Base-by-base conservation (phyloP, 2,797 vertebrate species). In the Mus spretus region DNA sequence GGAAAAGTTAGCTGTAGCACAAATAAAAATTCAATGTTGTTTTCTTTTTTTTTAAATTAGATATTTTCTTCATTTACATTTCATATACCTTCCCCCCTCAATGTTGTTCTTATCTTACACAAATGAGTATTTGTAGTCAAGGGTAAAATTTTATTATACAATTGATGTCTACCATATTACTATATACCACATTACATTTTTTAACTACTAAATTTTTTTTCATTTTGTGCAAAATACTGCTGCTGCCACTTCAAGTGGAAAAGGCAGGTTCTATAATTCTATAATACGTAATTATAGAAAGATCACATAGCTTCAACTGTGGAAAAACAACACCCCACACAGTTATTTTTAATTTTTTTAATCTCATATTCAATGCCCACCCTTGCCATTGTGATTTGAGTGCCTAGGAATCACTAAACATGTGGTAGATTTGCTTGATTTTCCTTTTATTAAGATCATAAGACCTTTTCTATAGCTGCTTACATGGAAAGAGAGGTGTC, bases 141-240 rank as follows among this genome's bases (percentile, higher is more conserved):
- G 24, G 17, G 10, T 84, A 65, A 84, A 31, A 65, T 65, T 84
- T 63, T 63, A 63, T 31, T 47, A 31, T 12, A 47, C 26, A 47
- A 28, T 61, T 84, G 59, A 94, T 88, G 57, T 79, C 57, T 9
- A 75, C 50, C 70, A n/a, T 53, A 50, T 70, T 87, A 80, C 55
- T 59, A 61, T 9, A 63, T 59, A 63, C 57, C 24, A 7, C 10
- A 34, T 70, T 78, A 31, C 22, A 34, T 31, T 59, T 74, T 70
- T 78, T 91, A 63, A 70, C 86, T 75, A 8, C 61, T 89, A 82
- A 96, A 90, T 12, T 83, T 63, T 19, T 85, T 88, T 96, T 78
- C 3, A 83, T 80, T 91, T 93, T 88, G 40, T 96, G 57, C 44
- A 63, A 95, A 87, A 88, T 94, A 55, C 63, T 81, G 31, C 47